phyloP scores from a whole-genome alignment of 2,113 vertebrate species.

The Arenaria interpres region DNA sequence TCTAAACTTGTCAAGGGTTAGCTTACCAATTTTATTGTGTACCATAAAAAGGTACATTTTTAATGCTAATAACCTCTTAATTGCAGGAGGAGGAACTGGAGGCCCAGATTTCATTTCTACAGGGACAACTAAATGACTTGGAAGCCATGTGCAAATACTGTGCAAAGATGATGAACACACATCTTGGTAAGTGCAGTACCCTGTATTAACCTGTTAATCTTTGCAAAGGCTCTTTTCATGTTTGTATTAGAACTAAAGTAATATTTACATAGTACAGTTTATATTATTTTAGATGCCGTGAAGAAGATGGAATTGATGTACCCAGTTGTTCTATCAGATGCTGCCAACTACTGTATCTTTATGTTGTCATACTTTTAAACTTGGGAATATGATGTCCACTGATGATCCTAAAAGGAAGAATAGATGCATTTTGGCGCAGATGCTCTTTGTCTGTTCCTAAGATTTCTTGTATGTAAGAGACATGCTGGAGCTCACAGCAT shows the following conservation, averaged over 20 bases:
- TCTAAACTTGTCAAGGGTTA: background rate
- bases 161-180: constrained; percentile 94
- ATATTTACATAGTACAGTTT: background rate
- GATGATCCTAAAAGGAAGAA: background rate
- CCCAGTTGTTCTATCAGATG: background rate
- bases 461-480: background rate
- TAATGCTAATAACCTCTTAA: constrained; percentile 13
- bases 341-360: background rate
- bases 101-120: constrained; percentile 95
- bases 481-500: background rate
- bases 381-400: background rate
- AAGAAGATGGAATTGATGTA: background rate
- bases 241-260: background rate
- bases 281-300: background rate
- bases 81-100: constrained; percentile 94
- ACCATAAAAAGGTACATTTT: background rate
- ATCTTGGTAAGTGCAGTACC: constrained; percentile 86
- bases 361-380: background rate
- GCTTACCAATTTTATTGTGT: background rate
- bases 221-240: background rate
- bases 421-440: background rate
- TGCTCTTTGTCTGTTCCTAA: background rate
- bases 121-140: constrained; percentile 96
- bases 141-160: constrained; percentile 99
- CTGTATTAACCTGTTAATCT: background rate